Conservation (phyloP, 2,888 invertebrate genomes). For the Nowickia ferox region DNA sequence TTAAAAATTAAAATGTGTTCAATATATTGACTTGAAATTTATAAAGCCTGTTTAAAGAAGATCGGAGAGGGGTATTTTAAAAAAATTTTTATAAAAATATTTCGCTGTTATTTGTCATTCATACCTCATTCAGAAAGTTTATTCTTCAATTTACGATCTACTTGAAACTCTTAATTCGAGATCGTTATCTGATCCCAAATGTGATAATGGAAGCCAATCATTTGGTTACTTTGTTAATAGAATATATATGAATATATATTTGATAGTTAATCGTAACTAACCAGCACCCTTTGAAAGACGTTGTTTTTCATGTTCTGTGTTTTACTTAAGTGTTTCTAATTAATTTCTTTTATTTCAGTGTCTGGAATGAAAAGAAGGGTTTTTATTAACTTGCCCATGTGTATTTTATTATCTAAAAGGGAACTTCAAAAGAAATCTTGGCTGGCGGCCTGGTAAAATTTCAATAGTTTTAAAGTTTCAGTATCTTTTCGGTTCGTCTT, state of each 20-base stretch:
- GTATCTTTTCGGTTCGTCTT: not conserved
- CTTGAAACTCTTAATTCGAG: too few relatives aligned
- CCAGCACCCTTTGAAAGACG: constrained; percentile 38
- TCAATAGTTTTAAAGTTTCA: constrained; percentile 20
- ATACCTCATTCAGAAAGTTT: too few relatives aligned
- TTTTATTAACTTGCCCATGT: constrained; percentile 12
- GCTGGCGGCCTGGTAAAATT: constrained; percentile 22
- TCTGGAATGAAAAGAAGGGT: constrained; percentile 27
- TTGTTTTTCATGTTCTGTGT: not conserved
- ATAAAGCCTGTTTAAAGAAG: too few relatives aligned
- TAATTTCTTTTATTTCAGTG: constrained; percentile 31
- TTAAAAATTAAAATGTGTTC: too few relatives aligned
- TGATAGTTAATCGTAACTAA: constrained; percentile 35
- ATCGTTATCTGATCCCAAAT: too few relatives aligned
- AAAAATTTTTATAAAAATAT: not conserved
- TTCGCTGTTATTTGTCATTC: not conserved
- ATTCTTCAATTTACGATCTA: too few relatives aligned
- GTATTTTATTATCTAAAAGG: constrained; percentile 21
- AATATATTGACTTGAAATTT: too few relatives aligned
- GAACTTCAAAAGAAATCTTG: constrained; percentile 38
- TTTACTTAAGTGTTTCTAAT: constrained; percentile 44
- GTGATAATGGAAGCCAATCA: too few relatives aligned
- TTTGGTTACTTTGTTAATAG: not conserved
- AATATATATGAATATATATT: too few relatives aligned
- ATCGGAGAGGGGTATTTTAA: not conserved